A percentile compares a stretch with the other conserved stretches of the same genome.
Conservation (phyloP, 2,888 invertebrate species). For the Leptopilina myrica region DNA sequence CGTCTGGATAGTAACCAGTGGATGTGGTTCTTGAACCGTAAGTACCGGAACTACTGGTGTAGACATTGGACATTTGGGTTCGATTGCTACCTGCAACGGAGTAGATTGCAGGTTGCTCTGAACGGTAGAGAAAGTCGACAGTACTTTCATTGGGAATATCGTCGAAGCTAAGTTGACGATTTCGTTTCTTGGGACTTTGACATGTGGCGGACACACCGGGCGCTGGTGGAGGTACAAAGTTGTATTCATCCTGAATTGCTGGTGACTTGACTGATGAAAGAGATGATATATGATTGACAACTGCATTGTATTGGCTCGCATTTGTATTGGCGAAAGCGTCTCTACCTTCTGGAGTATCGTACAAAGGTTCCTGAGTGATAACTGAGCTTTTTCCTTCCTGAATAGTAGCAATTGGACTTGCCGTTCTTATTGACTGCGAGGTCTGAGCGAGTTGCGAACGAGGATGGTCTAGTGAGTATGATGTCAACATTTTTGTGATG, state of each 20-base stretch:
- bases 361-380: slow-evolving; percentile 71
- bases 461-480: slow-evolving; percentile 70
- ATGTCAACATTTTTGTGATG: slow-evolving; percentile 72
- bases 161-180: slow-evolving; percentile 66
- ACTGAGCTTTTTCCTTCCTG: slow-evolving; percentile 61
- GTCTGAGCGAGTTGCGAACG: slow-evolving; percentile 61
- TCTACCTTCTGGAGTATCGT: slow-evolving; percentile 73
- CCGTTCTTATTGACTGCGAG: slow-evolving; percentile 62
- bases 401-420: slow-evolving; percentile 69
- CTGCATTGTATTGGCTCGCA: slow-evolving; percentile 61
- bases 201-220: slow-evolving; percentile 75
- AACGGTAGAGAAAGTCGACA: slow-evolving; percentile 77
- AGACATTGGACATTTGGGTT: slow-evolving; percentile 86
- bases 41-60: slow-evolving; percentile 83
- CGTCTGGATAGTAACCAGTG: slow-evolving; percentile 81
- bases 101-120: slow-evolving; percentile 83
- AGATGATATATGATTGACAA: slow-evolving; percentile 78
- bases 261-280: slow-evolving; percentile 79
- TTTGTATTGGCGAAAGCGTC: slow-evolving; percentile 65
- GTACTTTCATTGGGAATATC: slow-evolving; percentile 66
- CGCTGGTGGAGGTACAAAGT: slow-evolving; percentile 78
- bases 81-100: slow-evolving; percentile 86
- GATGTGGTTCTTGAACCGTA: slow-evolving; percentile 80
- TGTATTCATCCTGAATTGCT: slow-evolving; percentile 76
- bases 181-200: slow-evolving; percentile 77